Evolutionary conservation across 2,888 invertebrate species (phyloP).

Genomic region (Agrochola macilenta): DNA sequence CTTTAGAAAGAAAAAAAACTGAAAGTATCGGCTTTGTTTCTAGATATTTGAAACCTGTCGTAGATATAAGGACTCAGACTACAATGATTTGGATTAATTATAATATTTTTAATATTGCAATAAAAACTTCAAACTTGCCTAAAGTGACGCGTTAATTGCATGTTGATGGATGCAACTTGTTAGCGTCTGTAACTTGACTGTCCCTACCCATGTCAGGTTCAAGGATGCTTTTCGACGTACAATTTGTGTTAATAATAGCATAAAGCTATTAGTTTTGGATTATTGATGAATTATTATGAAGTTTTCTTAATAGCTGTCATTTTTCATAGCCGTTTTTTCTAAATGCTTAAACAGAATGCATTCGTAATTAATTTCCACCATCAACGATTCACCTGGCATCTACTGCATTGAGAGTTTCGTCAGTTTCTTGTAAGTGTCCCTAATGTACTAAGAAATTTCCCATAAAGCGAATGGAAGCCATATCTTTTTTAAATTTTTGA

Average conservation of each 20-base stretch:
- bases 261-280: not conserved
- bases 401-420: not conserved
- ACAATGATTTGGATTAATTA: not conserved
- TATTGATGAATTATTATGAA: constrained; percentile 18
- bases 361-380: not conserved
- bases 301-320: not conserved
- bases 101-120: not conserved
- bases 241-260: constrained; percentile 1
- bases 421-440: not conserved
- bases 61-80: not conserved
- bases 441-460: not conserved
- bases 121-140: not conserved
- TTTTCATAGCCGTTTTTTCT: not conserved
- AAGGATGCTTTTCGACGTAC: not conserved
- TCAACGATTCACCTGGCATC: not conserved
- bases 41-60: not conserved
- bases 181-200: not conserved
- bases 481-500: not conserved
- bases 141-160: constrained; percentile 14
- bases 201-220: not conserved
- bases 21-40: not conserved
- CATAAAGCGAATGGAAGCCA: not conserved
- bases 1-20: not conserved
- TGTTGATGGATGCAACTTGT: constrained; percentile 4
- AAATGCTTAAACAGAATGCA: not conserved